Base-by-base conservation (phyloP, 2,797 vertebrate genomes). In the Mareca penelope region DNA sequence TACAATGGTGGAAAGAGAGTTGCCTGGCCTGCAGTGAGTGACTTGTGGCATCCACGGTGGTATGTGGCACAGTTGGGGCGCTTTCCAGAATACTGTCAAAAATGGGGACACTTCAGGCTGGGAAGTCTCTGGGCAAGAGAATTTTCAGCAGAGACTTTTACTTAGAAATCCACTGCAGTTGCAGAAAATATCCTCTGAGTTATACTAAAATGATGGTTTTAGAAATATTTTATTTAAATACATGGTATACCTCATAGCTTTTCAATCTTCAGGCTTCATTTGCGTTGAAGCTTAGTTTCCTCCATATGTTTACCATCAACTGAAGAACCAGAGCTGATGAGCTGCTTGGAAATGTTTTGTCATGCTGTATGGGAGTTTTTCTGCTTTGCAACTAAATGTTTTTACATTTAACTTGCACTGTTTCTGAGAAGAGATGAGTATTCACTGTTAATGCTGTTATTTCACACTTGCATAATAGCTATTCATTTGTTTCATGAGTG, bases 201-300 rank as follows among this genome's bases (percentile, higher is more conserved):
- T 89, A 50, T 28, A 21, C 17, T 84, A 29, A 42, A 81, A 31
- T 60, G 5, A 89, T 48, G 65, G 28, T 63, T 95, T 94, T 85
- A 44, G 87, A 88, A 95, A 88, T 84, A 71, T 70, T 94, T 89
- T 84, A 57, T 91, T 94, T 92, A 96, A 94, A 88, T 79, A 89
- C 5, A 87, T 2, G 9, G 69, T 76, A 85, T 85, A 55, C 37
- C 21, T 88, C 77, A 80, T 50, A 63, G 16, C 67, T 95, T 96
- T 96, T 95, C 94, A 96, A 68, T 96, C 79, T 94, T 76, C 76
- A 65, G 57, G 46, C 71, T 94, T 94, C 85, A 87, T 95, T 95
- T 90, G 46, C 86, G 64, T 89, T 93, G n/a, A 67, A 75, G 79
- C 80, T 82, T 80, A 71, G 50, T 93, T 97, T 96, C 55, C 73